Evolutionary conservation across 2,797 vertebrate species (phyloP).

Genomic region (Microctenopoma stevenorrisi): DNA sequence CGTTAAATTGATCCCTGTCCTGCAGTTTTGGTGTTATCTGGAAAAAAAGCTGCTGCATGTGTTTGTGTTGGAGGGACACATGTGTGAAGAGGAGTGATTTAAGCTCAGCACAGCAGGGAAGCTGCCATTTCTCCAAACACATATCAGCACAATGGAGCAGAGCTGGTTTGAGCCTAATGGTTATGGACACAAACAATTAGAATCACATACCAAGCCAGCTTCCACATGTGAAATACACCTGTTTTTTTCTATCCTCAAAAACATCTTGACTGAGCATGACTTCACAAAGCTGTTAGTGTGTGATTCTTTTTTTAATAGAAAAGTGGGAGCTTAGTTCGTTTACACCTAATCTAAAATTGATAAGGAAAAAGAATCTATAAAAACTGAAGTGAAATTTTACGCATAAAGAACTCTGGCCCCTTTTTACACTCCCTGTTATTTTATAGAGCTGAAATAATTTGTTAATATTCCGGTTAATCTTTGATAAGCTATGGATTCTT

Average conservation of each 20-base stretch:
- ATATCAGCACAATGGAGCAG: constrained; percentile 57
- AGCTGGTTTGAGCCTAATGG: constrained; percentile 66
- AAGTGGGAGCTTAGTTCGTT: too few species aligned
- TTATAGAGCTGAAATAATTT: too few species aligned
- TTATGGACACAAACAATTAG: constrained; percentile 71
- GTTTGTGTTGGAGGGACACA: constrained; percentile 62
- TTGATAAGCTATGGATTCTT: not conserved
- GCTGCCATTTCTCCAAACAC: constrained; percentile 69
- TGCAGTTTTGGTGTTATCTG: constrained; percentile 70
- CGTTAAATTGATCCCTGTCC: constrained; percentile 75
- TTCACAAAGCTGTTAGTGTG: constrained; percentile 9
- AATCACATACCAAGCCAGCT: constrained; percentile 42
- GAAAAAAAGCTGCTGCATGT: constrained; percentile 39
- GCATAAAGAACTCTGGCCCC: too few species aligned
- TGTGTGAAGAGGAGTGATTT: constrained; percentile 63
- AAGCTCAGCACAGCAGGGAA: constrained; percentile 64
- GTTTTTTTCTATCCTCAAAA: constrained; percentile 3
- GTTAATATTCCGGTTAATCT: not conserved
- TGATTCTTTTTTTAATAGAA: constrained; percentile 23
- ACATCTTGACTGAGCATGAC: constrained; percentile 1
- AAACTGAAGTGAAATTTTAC: too few species aligned
- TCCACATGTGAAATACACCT: constrained; percentile 14
- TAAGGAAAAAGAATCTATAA: too few species aligned
- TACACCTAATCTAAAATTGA: too few species aligned
- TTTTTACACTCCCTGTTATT: too few species aligned